These are phyloP conservation scores for Isotomurus palustris DNA, from an alignment of 2,888 invertebrate species.

Conservation along the genomic window DNA sequence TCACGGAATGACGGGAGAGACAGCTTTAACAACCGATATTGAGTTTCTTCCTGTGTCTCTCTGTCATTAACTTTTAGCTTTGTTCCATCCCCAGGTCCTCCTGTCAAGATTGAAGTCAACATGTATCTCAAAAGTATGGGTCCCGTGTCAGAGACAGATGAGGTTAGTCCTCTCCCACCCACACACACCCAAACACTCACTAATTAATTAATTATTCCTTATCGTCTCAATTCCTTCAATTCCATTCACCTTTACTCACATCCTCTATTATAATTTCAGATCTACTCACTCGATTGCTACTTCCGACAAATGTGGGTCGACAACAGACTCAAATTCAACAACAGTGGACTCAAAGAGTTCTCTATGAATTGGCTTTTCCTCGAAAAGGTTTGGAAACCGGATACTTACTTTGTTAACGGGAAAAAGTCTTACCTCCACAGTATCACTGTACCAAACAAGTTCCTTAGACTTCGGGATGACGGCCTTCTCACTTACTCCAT, in stretches of 20 bases:
- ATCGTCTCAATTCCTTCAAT: no score
- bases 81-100: constrained; percentile 47
- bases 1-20: no score
- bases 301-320: constrained; percentile 56
- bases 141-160: constrained; percentile 52
- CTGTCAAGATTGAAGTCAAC: constrained; percentile 50
- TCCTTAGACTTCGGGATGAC: constrained; percentile 49
- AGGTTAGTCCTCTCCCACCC: constrained; percentile 48
- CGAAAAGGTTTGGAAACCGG: constrained; percentile 59
- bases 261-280: constrained; percentile 43
- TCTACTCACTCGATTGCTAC: constrained; percentile 52
- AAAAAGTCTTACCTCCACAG: constrained; percentile 56
- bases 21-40: no score
- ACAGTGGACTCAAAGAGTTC: constrained; percentile 48
- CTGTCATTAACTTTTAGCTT: no score
- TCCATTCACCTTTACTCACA: not conserved
- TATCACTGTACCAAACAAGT: constrained; percentile 56
- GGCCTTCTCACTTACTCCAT: constrained; percentile 48
- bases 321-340: constrained; percentile 52
- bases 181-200: not conserved
- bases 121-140: constrained; percentile 52
- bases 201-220: no score
- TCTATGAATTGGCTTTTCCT: constrained; percentile 57
- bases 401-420: constrained; percentile 57
- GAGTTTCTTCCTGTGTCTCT: no score